Conservation (phyloP, 23 tunicate species). For the Aplidium turbinatum region DNA sequence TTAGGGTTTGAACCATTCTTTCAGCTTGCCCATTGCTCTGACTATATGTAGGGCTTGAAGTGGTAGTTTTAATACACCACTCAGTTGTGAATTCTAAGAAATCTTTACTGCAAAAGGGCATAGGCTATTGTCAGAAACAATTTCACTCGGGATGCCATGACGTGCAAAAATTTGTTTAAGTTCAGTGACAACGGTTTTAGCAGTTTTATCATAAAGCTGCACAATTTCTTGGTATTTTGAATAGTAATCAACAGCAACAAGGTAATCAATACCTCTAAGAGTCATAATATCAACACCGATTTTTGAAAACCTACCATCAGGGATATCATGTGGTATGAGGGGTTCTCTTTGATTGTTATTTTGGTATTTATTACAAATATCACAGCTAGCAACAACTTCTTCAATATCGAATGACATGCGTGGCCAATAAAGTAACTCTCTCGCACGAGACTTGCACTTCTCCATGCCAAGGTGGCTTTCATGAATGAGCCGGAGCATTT, state of each 20-base stretch:
- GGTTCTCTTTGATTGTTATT: slow-evolving; percentile 32
- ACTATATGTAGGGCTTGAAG: slow-evolving; percentile 34
- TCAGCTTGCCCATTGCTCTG: slow-evolving; percentile 43
- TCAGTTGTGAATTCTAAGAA: slow-evolving; percentile 7
- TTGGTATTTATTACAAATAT: slow-evolving; percentile 26
- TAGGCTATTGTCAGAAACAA: slow-evolving; percentile 35
- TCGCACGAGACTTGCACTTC: slow-evolving; percentile 51
- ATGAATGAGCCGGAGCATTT: slow-evolving; percentile 43
- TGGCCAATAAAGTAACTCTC: slow-evolving; percentile 48
- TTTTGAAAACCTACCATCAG: slow-evolving; percentile 26
- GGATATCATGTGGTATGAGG: slow-evolving; percentile 37
- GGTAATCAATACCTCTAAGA: slow-evolving; percentile 32
- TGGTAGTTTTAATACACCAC: slow-evolving; percentile 23
- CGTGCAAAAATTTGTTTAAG: slow-evolving; percentile 36
- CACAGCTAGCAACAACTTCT: slow-evolving; percentile 10
- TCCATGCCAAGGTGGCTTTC: slow-evolving; percentile 49
- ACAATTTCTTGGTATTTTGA: slow-evolving; percentile 49
- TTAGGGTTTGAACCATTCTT: slow-evolving; percentile 30
- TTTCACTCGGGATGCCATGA: slow-evolving; percentile 31
- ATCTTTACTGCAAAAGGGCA: slow-evolving; percentile 35
- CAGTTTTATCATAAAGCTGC: slow-evolving; percentile 29
- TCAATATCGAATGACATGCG: slow-evolving; percentile 39
- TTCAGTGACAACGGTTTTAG: slow-evolving; percentile 12
- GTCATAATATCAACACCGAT: slow-evolving; percentile 47
- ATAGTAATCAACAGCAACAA: slow-evolving; percentile 41